Evolutionary conservation across 30 jellyfish, hydroid and myxozoan genomes (phyloP).

Genomic region (Cassiopea xamachana): DNA sequence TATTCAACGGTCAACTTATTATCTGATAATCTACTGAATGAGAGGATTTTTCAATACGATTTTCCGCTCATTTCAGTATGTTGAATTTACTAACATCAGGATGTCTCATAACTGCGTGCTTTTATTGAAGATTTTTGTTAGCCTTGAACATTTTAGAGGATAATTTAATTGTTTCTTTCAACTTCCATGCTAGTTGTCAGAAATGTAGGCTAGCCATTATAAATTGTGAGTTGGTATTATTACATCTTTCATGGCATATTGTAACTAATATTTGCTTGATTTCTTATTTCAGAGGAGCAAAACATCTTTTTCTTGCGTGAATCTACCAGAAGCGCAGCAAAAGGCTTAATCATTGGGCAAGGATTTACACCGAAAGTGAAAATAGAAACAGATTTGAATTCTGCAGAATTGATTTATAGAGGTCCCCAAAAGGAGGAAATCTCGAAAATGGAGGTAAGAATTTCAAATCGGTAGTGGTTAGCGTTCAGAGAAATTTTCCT

Average conservation of each 20-base stretch:
- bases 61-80: too few relatives aligned
- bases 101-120: too few relatives aligned
- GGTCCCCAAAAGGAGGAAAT: constrained; percentile 66
- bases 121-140: too few relatives aligned
- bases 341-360: constrained; percentile 86
- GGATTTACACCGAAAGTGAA: constrained; percentile 77
- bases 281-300: constrained; percentile 44
- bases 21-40: too few relatives aligned
- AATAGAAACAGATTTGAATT: constrained; percentile 70
- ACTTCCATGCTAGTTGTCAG: too few relatives aligned
- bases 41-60: too few relatives aligned
- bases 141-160: too few relatives aligned
- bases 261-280: background rate
- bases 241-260: background rate
- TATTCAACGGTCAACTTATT: too few relatives aligned
- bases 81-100: too few relatives aligned
- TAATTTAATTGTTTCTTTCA: too few relatives aligned
- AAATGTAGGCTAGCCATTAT: background rate
- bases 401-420: constrained; percentile 80
- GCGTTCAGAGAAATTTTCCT: too few relatives aligned
- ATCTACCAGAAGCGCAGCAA: constrained; percentile 87
- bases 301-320: constrained; percentile 82
- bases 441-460: constrained; percentile 80
- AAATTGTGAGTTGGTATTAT: background rate
- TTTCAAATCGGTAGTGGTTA: too few relatives aligned